Evolutionary conservation across 2,888 invertebrate species (phyloP).

Genomic region (Mythimna ferrago): DNA sequence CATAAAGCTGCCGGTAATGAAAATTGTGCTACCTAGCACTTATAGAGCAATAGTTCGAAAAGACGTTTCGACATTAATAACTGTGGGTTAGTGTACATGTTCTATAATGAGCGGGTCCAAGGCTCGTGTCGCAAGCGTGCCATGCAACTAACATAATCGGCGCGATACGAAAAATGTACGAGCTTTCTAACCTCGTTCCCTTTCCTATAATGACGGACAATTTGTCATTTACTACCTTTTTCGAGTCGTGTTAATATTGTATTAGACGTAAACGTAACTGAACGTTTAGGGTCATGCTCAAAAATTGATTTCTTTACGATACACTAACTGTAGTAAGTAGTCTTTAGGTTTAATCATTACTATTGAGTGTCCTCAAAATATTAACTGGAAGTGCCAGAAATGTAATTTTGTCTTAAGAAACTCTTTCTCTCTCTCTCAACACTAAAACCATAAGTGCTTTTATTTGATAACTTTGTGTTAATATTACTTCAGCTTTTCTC

Average conservation of each 20-base stretch:
- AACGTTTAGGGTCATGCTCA: constrained; percentile 18
- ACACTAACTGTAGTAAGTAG: constrained; percentile 2
- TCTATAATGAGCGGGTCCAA: constrained; percentile 77
- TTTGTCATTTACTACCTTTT: constrained; percentile 63
- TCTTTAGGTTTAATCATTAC: background rate
- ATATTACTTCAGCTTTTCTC: constrained; percentile 42
- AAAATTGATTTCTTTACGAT: constrained; percentile 20
- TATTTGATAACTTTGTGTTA: constrained; percentile 41
- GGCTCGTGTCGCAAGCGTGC: constrained; percentile 78
- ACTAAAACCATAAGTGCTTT: constrained; percentile 43
- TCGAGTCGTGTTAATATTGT: constrained; percentile 49
- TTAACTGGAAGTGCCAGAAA: constrained; percentile 23
- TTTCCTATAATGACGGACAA: constrained; percentile 72
- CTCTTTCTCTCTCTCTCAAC: constrained; percentile 20
- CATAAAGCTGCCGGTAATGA: constrained; percentile 18
- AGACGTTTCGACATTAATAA: constrained; percentile 79
- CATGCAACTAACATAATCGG: constrained; percentile 72
- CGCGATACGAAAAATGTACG: constrained; percentile 74
- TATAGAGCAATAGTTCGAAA: constrained; percentile 66
- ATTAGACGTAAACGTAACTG: constrained; percentile 27
- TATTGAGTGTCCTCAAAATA: constrained; percentile 11
- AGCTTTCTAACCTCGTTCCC: constrained; percentile 84
- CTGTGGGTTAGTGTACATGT: constrained; percentile 67
- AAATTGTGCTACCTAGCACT: constrained; percentile 42
- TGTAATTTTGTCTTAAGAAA: constrained; percentile 19